These are phyloP conservation scores for Epinotia bilunana DNA, from an alignment of 2,888 invertebrate species.

Conservation along the genomic window DNA sequence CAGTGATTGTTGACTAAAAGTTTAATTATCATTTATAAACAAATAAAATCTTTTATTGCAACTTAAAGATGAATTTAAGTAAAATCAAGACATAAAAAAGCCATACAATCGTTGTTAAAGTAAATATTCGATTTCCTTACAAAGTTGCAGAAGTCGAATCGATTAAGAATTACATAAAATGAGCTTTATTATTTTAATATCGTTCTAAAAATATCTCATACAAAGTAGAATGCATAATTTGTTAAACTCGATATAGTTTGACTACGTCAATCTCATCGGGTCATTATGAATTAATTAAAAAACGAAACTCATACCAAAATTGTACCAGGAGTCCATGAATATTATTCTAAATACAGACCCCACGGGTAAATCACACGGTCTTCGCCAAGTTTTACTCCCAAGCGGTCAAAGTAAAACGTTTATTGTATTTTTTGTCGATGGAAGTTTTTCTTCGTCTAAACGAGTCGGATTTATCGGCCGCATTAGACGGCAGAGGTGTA, in stretches of 20 bases:
- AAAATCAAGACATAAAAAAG: conserved; percentile 18
- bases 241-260: not conserved
- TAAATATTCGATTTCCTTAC: conserved; percentile 12
- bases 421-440: conserved; percentile 31
- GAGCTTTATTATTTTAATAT: not conserved
- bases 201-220: not conserved
- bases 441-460: conserved; percentile 29
- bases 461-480: conserved; percentile 23
- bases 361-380: not conserved
- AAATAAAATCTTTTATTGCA: conserved; percentile 18
- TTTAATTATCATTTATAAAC: conserved; percentile 16
- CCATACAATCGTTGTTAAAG: conserved; percentile 14
- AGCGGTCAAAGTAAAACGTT: conserved; percentile 23
- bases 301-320: not conserved
- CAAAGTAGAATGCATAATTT: not conserved
- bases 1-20: not conserved
- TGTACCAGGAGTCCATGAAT: not conserved
- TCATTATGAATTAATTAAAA: not conserved
- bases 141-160: conserved; percentile 15
- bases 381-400: not conserved
- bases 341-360: not conserved
- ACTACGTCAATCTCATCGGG: not conserved
- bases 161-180: conserved; percentile 34
- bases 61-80: conserved; percentile 8
- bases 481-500: conserved; percentile 29